Base-by-base conservation (phyloP, 2,797 vertebrate genomes). In the Lates japonicus region DNA sequence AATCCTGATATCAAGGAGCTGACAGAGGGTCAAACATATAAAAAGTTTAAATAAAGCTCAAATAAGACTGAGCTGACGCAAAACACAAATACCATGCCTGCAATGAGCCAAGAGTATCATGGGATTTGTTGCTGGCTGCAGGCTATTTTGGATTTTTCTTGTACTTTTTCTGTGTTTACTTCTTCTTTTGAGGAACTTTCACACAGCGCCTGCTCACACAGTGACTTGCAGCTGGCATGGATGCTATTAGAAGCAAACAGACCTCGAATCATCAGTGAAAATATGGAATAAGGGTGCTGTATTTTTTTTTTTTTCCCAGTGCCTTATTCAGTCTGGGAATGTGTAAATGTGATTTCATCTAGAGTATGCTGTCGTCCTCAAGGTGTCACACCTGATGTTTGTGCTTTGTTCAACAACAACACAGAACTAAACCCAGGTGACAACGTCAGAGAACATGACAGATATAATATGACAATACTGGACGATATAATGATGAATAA, bases 111-210 rank as follows among this genome's bases (percentile, higher is more conserved):
- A 57, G 60, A 11, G 80, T 39, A 68, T 74, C 35, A 2, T 63
- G 82, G 86, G 88, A 89, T 82, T 90, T 70, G 69, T 65, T 54
- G 68, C 80, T 54, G 52, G 52, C 86, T 76, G 76, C 63, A 22
- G 82, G 83, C 84, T 77, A 81, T 77, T 84, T 91, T 73, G 81
- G 73, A 85, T 86, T 85, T 29, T 87, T 82, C 66, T 81, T 80
- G 69, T 20, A 68, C 64, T 74, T 88, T 83, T 83, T 70, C 72
- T 70, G 6, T 81, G 73, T 88, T 88, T 85, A 76, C 80, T 79
- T 89, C 70, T 83, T 78, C 70, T 69, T 88, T 73, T 52, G 31
- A 78, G 70, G 63, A 85, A 82, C 80, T 81, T 89, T 86, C 74
- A 42, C 59, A 76, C 80, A 8, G 33, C 57, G 46, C 70, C 55